Percentiles rank a stretch among this genome's conserved stretches.
Evolutionary conservation across 2,888 invertebrate genomes (phyloP).

Genomic region (Ormia ochracea): DNA sequence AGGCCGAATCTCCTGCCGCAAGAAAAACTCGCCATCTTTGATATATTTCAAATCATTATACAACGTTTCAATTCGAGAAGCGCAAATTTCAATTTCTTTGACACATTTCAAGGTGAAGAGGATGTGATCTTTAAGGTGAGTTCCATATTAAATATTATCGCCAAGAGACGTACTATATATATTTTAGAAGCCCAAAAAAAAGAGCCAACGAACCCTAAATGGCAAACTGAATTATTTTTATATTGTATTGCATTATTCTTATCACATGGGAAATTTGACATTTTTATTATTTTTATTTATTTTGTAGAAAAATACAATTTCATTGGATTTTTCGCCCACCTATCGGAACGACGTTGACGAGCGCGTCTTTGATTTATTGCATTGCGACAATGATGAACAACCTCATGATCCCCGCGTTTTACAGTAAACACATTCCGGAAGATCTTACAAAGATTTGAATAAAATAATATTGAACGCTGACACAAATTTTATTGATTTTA

Average conservation of each 20-base stretch:
- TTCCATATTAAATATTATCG: not conserved
- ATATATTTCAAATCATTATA: slow-evolving; percentile 53
- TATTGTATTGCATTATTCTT: not conserved
- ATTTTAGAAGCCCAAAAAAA: not conserved
- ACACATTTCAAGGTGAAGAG: slow-evolving; percentile 55
- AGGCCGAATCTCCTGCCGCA: not conserved
- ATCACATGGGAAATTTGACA: too few species aligned
- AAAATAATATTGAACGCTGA: not conserved
- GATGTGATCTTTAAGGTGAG: slow-evolving; percentile 65
- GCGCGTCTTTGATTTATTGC: slow-evolving; percentile 54
- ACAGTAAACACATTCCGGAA: slow-evolving; percentile 13
- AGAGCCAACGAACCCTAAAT: not conserved
- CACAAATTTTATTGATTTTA: not conserved
- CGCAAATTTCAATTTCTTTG: slow-evolving; percentile 60
- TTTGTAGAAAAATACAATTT: slow-evolving; percentile 62
- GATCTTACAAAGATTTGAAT: not conserved
- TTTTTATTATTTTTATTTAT: too few species aligned
- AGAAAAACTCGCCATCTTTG: not conserved
- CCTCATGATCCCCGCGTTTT: slow-evolving; percentile 47
- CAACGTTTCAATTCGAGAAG: slow-evolving; percentile 41
- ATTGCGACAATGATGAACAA: slow-evolving; percentile 55
- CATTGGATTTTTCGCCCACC: slow-evolving; percentile 58
- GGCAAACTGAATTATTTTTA: not conserved
- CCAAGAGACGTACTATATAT: too few species aligned
- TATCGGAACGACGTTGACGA: slow-evolving; percentile 63